Base-by-base conservation (phyloP, 2,113 vertebrate genomes). In the Calyptommatus sinebrachiatus region DNA sequence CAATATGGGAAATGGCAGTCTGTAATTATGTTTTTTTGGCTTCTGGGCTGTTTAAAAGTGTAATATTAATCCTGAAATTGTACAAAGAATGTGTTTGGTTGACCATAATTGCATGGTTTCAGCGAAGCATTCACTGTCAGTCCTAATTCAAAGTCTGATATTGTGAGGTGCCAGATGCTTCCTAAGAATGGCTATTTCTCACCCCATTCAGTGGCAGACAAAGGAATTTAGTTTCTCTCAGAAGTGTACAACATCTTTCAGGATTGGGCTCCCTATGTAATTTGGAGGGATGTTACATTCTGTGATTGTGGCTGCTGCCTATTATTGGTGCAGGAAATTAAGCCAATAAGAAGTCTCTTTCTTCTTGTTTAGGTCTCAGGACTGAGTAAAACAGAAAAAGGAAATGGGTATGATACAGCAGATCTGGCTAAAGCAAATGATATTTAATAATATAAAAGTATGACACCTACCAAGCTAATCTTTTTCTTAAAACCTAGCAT, bases 21-120 rank as follows among this genome's bases (percentile, higher is more conserved):
- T 26, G 82, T 86, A 91, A 95, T 95, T 95, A 95, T 89, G 86
- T 89, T 89, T 89, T 89, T 86, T 86, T 91, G 89, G 81, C 90
- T 89, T 91, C 88, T 88, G 81, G 81, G 86, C 91, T 90, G 88
- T 61, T 90, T 87, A 87, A 89, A 83, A 75, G 90, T 85, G 79
- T 91, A 88, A 92, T 91, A 93, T 92, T 90, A 91, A 93, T 91
- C 90, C 90, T 76, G 69, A 92, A 90, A 92, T 91, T 89, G 88
- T 84, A 73, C 86, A 83, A 90, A 82, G 88, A 88, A 91, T 90
- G 90, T 89, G 83, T 88, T 93, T 74, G 88, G 88, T 86, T 88
- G 88, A 78, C 76, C 73, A 83, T 90, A 91, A 91, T 91, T 90
- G 79, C 88, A 82, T 68, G 86, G 85, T 88, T 90, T 81, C 84